These are phyloP conservation scores for Indri indri DNA, from an alignment of 2,113 vertebrate genomes.

Conservation along the genomic window DNA sequence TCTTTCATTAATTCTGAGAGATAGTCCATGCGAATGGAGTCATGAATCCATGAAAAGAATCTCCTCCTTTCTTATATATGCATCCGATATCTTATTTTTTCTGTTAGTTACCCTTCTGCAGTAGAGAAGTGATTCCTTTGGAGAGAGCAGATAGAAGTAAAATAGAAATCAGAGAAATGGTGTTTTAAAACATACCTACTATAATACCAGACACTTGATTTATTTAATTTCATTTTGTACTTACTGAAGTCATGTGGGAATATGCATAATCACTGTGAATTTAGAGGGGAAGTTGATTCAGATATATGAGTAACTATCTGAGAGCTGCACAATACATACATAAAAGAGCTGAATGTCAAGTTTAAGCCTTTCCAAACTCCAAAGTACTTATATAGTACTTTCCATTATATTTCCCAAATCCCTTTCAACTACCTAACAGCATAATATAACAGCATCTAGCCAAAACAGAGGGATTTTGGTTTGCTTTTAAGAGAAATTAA, in stretches of 20 bases:
- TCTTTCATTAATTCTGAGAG: background rate
- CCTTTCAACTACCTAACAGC: background rate
- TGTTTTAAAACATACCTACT: background rate
- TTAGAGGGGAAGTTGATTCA: background rate
- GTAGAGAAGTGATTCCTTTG: background rate
- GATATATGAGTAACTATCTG: background rate
- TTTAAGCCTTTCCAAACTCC: background rate
- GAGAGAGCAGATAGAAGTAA: background rate
- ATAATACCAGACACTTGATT: background rate
- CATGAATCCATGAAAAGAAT: background rate
- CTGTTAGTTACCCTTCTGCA: background rate
- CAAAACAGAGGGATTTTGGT: background rate
- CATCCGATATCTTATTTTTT: background rate
- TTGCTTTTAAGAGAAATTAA: background rate
- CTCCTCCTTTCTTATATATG: background rate
- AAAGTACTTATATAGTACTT: background rate
- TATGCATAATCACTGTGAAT: background rate
- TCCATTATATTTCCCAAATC: background rate
- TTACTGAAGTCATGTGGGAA: background rate
- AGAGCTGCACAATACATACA: background rate
- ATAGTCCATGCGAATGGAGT: background rate
- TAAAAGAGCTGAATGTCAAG: background rate
- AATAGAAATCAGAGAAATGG: background rate
- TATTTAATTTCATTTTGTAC: background rate
- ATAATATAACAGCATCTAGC: background rate